Conservation (phyloP, 2,113 vertebrate genomes). For the Arenaria interpres region DNA sequence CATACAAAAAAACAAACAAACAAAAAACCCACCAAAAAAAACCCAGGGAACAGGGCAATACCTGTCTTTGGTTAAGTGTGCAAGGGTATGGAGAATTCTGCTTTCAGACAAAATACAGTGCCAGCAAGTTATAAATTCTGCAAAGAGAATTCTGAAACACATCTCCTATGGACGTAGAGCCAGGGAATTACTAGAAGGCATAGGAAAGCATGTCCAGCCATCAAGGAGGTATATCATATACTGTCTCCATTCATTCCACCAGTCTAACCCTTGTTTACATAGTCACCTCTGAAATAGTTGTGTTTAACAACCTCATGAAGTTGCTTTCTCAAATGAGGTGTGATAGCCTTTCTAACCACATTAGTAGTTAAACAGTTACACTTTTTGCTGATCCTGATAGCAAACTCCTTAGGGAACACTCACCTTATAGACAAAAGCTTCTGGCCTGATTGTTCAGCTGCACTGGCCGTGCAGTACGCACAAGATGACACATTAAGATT, state of each 20-base stretch:
- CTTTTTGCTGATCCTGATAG: not conserved
- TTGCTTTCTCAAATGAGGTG: not conserved
- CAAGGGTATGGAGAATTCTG: not conserved
- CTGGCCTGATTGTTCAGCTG: not conserved
- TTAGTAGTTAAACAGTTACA: not conserved
- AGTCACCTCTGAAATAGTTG: not conserved
- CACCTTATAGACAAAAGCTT: not conserved
- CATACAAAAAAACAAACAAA: not conserved
- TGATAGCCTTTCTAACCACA: not conserved
- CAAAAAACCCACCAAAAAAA: accelerated
- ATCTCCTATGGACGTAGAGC: not conserved
- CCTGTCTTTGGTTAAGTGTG: not conserved
- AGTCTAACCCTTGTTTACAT: not conserved
- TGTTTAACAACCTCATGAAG: not conserved
- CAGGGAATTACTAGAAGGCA: not conserved
- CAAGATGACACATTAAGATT: not conserved
- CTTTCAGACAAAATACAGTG: not conserved
- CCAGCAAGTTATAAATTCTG: not conserved
- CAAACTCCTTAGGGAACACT: not conserved
- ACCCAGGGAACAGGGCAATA: not conserved
- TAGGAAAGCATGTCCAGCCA: not conserved
- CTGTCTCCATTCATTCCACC: not conserved
- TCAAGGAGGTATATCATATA: not conserved
- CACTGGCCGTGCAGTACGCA: not conserved
- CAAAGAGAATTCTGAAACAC: not conserved